phyloP scores from a whole-genome alignment of 2,797 vertebrate genomes.

The Austrolebias charrua region DNA sequence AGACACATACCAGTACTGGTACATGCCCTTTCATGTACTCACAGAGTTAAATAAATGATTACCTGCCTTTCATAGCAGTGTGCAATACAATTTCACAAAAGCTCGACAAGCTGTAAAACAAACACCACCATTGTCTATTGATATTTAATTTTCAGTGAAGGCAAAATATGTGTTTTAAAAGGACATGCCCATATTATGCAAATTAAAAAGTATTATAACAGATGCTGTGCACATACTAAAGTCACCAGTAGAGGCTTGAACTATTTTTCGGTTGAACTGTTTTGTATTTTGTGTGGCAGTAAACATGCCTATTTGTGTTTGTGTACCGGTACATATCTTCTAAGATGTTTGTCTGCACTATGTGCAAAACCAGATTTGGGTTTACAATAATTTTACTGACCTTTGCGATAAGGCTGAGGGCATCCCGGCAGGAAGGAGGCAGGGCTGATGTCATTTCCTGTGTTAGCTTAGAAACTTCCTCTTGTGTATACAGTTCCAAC shows the following conservation, averaged over 20 bases:
- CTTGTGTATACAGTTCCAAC: constrained; percentile 85
- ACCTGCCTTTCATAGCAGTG: too few species aligned
- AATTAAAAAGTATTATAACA: constrained; percentile 39
- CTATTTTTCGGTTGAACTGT: constrained; percentile 11
- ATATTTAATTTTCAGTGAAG: constrained; percentile 39
- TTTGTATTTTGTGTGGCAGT: constrained; percentile 3
- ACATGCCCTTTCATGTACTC: too few species aligned
- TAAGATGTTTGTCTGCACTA: too few species aligned
- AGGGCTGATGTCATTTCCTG: constrained; percentile 51
- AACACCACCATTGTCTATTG: too few species aligned
- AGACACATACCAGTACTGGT: too few species aligned
- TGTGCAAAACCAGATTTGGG: neutral
- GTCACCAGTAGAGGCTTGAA: constrained; percentile 22
- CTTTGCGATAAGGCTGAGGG: constrained; percentile 88
- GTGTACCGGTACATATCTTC: too few species aligned
- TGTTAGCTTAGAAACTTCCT: constrained; percentile 76
- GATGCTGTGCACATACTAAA: constrained; percentile 35
- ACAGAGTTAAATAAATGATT: too few species aligned
- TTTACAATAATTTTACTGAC: constrained; percentile 71
- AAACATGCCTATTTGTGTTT: too few species aligned
- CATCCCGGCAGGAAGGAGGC: constrained; percentile 80
- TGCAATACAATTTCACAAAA: too few species aligned
- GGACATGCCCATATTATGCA: constrained; percentile 45
- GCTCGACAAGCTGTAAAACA: neutral
- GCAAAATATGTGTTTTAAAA: constrained; percentile 59